phyloP scores from a whole-genome alignment of 2,113 vertebrate species.

The Struthidea cinerea region DNA sequence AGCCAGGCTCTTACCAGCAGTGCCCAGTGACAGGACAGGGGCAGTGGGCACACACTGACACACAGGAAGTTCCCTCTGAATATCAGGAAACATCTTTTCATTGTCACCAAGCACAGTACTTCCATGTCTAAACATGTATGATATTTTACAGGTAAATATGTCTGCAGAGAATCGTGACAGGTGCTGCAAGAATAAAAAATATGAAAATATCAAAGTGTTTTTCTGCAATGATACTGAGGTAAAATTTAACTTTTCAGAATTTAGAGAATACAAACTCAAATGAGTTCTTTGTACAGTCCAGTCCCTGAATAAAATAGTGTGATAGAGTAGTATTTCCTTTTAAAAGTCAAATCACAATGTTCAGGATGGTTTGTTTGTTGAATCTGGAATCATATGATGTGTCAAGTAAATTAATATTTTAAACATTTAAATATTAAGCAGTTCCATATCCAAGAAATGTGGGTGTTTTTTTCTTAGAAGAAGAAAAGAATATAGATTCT shows the following conservation, averaged over 20 bases:
- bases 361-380: neutral
- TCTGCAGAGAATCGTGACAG: constrained; percentile 16
- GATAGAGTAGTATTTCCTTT: neutral
- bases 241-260: constrained; percentile 6
- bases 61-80: neutral
- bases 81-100: neutral
- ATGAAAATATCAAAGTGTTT: neutral
- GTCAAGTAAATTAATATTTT: neutral
- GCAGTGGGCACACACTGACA: neutral
- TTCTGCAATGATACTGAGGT: constrained; percentile 60
- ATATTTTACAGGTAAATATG: constrained; percentile 57
- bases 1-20: neutral
- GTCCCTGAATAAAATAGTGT: neutral
- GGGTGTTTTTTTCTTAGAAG: neutral
- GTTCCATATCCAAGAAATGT: neutral
- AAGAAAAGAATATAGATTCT: neutral
- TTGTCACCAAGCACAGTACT: neutral
- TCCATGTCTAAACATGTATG: neutral
- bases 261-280: neutral
- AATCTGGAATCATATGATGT: neutral
- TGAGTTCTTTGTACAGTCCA: neutral
- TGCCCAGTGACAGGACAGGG: neutral
- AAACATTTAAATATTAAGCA: neutral
- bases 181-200: constrained; percentile 18
- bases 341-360: neutral